Evolutionary conservation across 1,140 invertebrate genomes (phyloP).

Genomic region (Hetaerina americana): DNA sequence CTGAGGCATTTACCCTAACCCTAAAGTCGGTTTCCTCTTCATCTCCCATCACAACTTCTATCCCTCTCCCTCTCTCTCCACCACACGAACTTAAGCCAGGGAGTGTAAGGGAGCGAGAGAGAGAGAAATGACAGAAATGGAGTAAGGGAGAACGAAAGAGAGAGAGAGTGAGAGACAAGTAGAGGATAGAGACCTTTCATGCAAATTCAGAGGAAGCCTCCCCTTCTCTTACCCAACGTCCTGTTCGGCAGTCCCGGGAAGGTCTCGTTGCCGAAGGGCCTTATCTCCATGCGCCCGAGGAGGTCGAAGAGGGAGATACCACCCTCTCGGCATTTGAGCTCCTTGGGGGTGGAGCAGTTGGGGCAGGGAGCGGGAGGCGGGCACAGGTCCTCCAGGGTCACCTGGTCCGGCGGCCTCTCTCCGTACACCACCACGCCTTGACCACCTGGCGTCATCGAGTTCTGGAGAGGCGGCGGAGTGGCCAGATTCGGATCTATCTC

Average conservation of each 20-base stretch:
- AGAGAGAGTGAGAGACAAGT: no score
- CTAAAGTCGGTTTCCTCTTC: no score
- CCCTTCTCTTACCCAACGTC: conserved; percentile 35
- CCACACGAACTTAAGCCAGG: no score
- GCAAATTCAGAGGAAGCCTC: no score
- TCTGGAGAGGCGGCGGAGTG: conserved; percentile 26
- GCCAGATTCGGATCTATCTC: conserved; percentile 32
- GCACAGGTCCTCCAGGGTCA: conserved; percentile 46
- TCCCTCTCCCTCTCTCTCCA: no score
- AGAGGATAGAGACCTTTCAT: no score
- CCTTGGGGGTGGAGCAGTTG: conserved; percentile 38
- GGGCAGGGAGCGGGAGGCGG: conserved; percentile 40
- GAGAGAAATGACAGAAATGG: no score
- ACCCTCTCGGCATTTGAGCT: conserved; percentile 42
- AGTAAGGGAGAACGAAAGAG: no score
- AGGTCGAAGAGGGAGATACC: conserved; percentile 38
- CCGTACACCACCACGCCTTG: conserved; percentile 27
- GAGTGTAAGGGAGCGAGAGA: no score
- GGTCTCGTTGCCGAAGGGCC: conserved; percentile 38
- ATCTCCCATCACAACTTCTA: no score
- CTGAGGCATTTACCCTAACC: no score
- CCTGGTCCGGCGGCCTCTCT: conserved; percentile 28
- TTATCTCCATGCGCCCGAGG: conserved; percentile 39
- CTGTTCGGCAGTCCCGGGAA: conserved; percentile 42
- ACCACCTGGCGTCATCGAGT: conserved; percentile 9